Conservation (phyloP, 2,797 vertebrate genomes). For the Podargus strigoides region DNA sequence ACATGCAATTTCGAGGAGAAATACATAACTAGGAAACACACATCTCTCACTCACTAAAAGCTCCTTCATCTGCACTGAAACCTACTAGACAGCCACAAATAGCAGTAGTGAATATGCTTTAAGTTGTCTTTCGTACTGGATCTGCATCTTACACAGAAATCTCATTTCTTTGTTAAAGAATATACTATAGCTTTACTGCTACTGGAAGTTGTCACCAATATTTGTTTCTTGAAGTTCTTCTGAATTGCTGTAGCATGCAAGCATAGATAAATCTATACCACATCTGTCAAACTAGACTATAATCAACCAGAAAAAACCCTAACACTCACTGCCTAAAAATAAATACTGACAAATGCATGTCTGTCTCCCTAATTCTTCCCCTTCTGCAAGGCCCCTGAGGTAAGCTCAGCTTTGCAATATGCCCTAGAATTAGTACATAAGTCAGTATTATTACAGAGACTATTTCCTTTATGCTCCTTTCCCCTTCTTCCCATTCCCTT, state of each 20-base stretch:
- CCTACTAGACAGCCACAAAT: neutral
- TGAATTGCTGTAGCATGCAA: neutral
- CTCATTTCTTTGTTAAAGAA: neutral
- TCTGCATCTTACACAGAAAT: neutral
- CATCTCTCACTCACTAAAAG: neutral
- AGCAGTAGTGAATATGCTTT: neutral
- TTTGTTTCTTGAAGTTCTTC: neutral
- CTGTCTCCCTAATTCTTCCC: neutral
- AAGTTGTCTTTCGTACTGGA: neutral
- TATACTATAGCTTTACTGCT: neutral
- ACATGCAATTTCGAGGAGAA: neutral
- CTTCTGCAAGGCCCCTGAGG: neutral
- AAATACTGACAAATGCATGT: neutral
- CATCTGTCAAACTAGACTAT: conserved; percentile 3
- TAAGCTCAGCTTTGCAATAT: neutral
- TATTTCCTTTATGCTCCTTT: neutral
- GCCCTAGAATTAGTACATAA: neutral
- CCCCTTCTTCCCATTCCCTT: neutral
- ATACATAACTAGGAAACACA: neutral
- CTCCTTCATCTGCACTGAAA: neutral
- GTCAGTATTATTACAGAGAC: neutral
- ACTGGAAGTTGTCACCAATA: neutral
- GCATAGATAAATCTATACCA: neutral
- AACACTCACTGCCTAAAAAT: neutral
- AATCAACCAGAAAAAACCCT: neutral